Conservation (phyloP, 1,140 invertebrate species). For the Bombus huntii region DNA sequence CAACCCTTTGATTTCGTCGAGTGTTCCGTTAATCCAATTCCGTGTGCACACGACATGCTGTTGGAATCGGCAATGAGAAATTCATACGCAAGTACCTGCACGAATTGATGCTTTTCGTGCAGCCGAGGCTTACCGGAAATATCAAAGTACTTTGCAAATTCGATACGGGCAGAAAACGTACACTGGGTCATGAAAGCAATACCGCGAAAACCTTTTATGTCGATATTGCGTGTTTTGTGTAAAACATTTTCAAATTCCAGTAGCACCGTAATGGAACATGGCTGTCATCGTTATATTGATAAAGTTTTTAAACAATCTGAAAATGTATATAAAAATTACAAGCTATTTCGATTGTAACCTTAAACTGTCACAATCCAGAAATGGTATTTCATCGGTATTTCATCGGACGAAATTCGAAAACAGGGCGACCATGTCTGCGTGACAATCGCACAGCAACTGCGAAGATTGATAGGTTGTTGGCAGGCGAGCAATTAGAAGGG, state of each 20-base stretch:
- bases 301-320: too few species aligned
- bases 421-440: background rate
- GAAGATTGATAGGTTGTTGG: constrained; percentile 5
- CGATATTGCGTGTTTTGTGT: background rate
- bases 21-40: background rate
- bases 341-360: too few species aligned
- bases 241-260: too few species aligned
- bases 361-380: background rate
- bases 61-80: background rate
- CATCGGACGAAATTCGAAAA: background rate
- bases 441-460: background rate
- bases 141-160: background rate
- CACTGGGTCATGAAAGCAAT: background rate
- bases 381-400: background rate
- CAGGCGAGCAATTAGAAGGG: background rate
- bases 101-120: background rate
- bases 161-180: background rate
- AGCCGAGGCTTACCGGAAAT: background rate
- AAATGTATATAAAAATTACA: too few species aligned
- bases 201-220: background rate
- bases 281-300: too few species aligned
- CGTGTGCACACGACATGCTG: background rate
- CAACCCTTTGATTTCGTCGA: background rate
- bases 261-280: too few species aligned
- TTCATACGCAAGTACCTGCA: background rate